These are phyloP conservation scores for Cecidostiba fungosa DNA, from an alignment of 2,888 invertebrate genomes.

Conservation along the genomic window DNA sequence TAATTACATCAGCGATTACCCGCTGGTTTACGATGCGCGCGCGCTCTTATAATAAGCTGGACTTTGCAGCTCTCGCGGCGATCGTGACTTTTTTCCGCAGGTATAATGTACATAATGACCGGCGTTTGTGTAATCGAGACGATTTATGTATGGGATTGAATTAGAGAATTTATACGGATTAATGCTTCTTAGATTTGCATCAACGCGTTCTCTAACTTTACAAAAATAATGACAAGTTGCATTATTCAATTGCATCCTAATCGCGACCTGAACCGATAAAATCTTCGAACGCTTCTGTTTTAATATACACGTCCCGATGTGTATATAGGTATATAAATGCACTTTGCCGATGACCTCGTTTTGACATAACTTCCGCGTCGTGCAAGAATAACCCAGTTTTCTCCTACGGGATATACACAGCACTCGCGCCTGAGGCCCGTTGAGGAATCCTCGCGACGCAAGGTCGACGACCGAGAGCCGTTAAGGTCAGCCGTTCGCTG, in stretches of 20 bases:
- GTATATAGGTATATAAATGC: too few species aligned
- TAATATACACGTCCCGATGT: too few species aligned
- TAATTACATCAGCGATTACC: constrained; percentile 65
- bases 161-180: background rate
- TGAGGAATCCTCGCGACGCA: background rate
- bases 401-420: constrained; percentile 21
- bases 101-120: too few species aligned
- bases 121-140: background rate
- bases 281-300: background rate
- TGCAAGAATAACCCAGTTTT: constrained; percentile 69
- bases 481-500: constrained; percentile 28
- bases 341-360: constrained; percentile 47
- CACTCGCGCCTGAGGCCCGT: background rate
- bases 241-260: too few species aligned
- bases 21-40: constrained; percentile 37
- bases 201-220: too few species aligned
- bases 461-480: constrained; percentile 53
- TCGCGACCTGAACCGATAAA: background rate
- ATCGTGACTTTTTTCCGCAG: background rate
- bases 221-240: too few species aligned
- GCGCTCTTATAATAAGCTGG: constrained; percentile 13
- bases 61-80: background rate
- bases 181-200: background rate
- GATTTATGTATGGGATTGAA: background rate
- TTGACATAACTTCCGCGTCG: constrained; percentile 66